Conservation (phyloP, 2,888 invertebrate genomes). For the Falcaria lacertinaria region DNA sequence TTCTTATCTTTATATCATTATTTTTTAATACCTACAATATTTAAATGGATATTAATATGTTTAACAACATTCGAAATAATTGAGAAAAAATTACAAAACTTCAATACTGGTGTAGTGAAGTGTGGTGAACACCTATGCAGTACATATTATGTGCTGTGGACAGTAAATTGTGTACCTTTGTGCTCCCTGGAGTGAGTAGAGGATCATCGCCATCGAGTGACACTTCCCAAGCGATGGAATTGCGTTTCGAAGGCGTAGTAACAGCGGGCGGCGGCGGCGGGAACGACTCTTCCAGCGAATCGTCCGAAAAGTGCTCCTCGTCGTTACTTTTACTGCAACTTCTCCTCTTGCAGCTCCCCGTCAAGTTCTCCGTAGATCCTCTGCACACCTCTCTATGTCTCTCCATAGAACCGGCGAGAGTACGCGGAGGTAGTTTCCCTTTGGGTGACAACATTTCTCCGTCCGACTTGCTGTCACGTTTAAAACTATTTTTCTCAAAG, state of each 20-base stretch:
- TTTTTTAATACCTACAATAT: too few species aligned
- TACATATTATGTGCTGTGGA: not conserved
- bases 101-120: too few species aligned
- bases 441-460: slow-evolving; percentile 69
- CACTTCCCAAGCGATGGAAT: slow-evolving; percentile 93
- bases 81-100: too few species aligned
- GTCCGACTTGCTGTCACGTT: slow-evolving; percentile 63
- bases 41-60: too few species aligned
- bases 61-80: too few species aligned
- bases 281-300: slow-evolving; percentile 88
- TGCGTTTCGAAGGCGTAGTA: slow-evolving; percentile 83
- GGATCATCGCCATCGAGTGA: slow-evolving; percentile 86
- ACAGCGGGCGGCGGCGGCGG: slow-evolving; percentile 81
- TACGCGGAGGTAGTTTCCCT: slow-evolving; percentile 83
- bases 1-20: too few species aligned
- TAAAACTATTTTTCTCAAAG: slow-evolving; percentile 52
- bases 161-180: slow-evolving; percentile 67
- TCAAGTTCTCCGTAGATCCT: slow-evolving; percentile 75
- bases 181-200: slow-evolving; percentile 84
- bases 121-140: too few species aligned
- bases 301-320: slow-evolving; percentile 87
- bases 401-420: slow-evolving; percentile 85
- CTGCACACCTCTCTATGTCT: slow-evolving; percentile 89
- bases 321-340: slow-evolving; percentile 59
- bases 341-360: slow-evolving; percentile 54